Base-by-base conservation (phyloP, 2,113 vertebrate genomes). In the Stegostoma tigrinum region DNA sequence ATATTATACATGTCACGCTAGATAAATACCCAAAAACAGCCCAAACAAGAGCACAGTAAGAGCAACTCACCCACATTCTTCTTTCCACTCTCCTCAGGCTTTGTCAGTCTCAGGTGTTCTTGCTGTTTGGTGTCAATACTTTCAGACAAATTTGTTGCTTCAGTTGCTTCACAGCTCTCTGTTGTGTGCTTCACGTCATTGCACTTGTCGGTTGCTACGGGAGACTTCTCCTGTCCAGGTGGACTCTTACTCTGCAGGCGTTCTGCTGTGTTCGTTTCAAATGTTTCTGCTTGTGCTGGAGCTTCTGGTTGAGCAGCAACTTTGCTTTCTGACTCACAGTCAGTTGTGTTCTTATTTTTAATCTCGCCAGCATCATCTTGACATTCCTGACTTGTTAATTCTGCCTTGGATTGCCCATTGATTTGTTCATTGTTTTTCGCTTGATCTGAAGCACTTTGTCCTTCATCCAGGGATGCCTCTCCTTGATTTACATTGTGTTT, bases 371-470 rank as follows among this genome's bases (percentile, higher is more conserved):
- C 90, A 0, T 95, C 95, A 38, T 95, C 96, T 45, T 95, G 96
- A 0, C 94, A 95, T 45, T 95, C 96, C n/a, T 95, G 96, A 95
- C 68, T 95, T 24, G 45, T 95, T 68, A 95, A 64, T 38, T 96
- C 72, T 61, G 68, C 67, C 12, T 6, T 45, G 30, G 94, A n/a
- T 48, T 94, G 95, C 30, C 90, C 61, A 85, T 14, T 0, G 10
- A 89, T 30, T 19, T 96, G 96, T 27, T 95, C 96, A 95, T 97
- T 97, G 95, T 87, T 96, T 95, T 61, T 23, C 0, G 95, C 96
- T 68, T 89, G 83, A 90, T 96, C 97, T 38, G 70, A n/a, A 64
- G 14, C 30, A 91, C 19, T 17, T 95, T 72, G 67, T 72, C 21
- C 68, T 75, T 95, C 94, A 48, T 24, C 96, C 75, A 52, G 38